Conservation (phyloP, 37 sponge, comb jelly and placozoan genomes). For the Hormiphora californensis region DNA sequence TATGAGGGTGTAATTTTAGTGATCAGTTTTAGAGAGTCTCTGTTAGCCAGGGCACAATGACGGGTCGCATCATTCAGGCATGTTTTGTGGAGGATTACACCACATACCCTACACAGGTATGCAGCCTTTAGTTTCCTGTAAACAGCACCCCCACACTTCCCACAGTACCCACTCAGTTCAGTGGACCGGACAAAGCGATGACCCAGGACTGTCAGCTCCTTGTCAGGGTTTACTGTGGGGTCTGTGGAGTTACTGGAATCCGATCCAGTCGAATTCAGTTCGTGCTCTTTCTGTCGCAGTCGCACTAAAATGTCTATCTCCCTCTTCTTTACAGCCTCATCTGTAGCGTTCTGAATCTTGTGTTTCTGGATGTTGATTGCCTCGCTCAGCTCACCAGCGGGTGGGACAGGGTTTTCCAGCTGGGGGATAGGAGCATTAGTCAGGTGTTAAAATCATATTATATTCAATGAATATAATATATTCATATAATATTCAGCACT, state of each 20-base stretch:
- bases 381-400: neutral
- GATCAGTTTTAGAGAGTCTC: constrained; percentile 53
- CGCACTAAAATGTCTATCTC: constrained; percentile 32
- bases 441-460: no score
- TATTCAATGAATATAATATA: no score
- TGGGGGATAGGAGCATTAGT: no score
- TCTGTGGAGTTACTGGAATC: neutral
- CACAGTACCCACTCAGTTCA: constrained; percentile 44
- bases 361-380: constrained; percentile 30
- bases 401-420: constrained; percentile 18
- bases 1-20: constrained; percentile 71
- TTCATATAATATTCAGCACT: no score
- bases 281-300: constrained; percentile 41
- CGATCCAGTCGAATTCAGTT: neutral
- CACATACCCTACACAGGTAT: constrained; percentile 2
- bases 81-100: constrained; percentile 1
- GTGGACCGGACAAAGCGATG: neutral
- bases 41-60: constrained; percentile 33
- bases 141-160: constrained; percentile 10
- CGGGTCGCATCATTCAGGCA: constrained; percentile 12
- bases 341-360: neutral
- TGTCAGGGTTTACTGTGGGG: neutral
- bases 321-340: constrained; percentile 1
- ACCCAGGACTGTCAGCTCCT: constrained; percentile 23
- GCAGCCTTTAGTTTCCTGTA: constrained; percentile 23